A percentile compares a stretch with the other conserved stretches of the same genome.
phyloP scores from a whole-genome alignment of 2,797 vertebrate species.

The Crocidura indochinensis region DNA sequence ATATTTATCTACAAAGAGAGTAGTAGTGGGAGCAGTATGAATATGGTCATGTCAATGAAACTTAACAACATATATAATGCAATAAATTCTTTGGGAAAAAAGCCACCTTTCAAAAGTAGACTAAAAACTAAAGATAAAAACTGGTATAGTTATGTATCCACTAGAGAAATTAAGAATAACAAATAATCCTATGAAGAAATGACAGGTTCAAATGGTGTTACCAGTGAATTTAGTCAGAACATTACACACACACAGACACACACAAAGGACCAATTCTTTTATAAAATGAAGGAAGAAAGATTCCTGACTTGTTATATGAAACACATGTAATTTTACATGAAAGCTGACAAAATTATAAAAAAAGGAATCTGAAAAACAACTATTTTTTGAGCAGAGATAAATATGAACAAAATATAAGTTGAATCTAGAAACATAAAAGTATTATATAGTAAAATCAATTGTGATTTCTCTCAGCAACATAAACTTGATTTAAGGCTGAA shows the following conservation, averaged over 20 bases:
- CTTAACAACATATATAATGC: constrained; percentile 22
- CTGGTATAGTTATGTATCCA: not conserved
- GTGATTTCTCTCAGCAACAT: constrained; percentile 32
- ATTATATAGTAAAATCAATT: constrained; percentile 43
- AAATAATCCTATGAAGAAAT: not conserved
- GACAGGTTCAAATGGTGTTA: not conserved
- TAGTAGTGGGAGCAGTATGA: not conserved
- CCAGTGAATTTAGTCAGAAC: not conserved
- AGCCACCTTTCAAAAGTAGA: not conserved
- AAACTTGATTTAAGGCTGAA: constrained; percentile 38
- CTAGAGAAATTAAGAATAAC: constrained; percentile 25
- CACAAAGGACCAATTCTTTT: not conserved
- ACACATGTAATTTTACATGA: not conserved
- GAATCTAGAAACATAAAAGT: constrained; percentile 27
- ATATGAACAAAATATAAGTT: constrained; percentile 46
- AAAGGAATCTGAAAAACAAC: constrained; percentile 36
- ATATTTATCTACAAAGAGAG: not conserved
- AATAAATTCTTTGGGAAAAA: constrained; percentile 9
- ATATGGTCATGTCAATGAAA: constrained; percentile 14
- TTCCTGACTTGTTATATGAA: constrained; percentile 30
- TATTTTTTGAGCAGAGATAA: constrained; percentile 31
- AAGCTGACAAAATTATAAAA: constrained; percentile 41
- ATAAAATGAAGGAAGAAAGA: not conserved
- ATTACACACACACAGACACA: not conserved
- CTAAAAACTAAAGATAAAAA: constrained; percentile 1